Conservation (phyloP, 2,113 vertebrate genomes). For the Lepus europaeus region DNA sequence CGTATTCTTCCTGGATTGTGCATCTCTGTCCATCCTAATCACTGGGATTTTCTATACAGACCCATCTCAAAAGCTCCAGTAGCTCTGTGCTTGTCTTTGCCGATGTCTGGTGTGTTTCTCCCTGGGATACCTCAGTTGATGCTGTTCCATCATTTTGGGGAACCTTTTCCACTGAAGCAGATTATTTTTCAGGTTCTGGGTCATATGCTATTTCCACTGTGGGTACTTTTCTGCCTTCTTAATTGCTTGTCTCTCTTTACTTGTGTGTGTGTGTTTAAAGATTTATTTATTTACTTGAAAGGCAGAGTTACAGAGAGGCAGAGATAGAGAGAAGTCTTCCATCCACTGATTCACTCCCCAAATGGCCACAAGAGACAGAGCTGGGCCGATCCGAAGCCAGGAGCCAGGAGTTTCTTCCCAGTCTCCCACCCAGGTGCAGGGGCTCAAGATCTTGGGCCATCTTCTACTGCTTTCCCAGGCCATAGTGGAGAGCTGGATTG, state of each 20-base stretch:
- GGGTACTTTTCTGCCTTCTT: conserved; percentile 5
- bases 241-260: background rate
- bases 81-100: background rate
- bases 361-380: too few species aligned
- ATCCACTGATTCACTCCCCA: too few species aligned
- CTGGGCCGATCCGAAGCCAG: too few species aligned
- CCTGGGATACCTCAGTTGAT: background rate
- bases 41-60: background rate
- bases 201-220: background rate
- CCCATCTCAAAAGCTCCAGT: background rate
- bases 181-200: conserved; percentile 38
- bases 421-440: too few species aligned
- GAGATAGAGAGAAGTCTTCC: too few species aligned
- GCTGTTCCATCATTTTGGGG: background rate
- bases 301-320: too few species aligned
- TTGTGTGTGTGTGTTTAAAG: background rate
- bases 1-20: conserved; percentile 27
- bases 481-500: too few species aligned
- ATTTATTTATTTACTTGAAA: too few species aligned
- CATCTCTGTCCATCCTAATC: background rate
- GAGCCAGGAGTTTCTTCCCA: too few species aligned
- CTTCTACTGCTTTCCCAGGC: too few species aligned
- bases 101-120: background rate
- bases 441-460: too few species aligned
- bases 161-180: background rate